Evolutionary conservation across 2,888 invertebrate genomes (phyloP).

Genomic region (Apamea crenata): DNA sequence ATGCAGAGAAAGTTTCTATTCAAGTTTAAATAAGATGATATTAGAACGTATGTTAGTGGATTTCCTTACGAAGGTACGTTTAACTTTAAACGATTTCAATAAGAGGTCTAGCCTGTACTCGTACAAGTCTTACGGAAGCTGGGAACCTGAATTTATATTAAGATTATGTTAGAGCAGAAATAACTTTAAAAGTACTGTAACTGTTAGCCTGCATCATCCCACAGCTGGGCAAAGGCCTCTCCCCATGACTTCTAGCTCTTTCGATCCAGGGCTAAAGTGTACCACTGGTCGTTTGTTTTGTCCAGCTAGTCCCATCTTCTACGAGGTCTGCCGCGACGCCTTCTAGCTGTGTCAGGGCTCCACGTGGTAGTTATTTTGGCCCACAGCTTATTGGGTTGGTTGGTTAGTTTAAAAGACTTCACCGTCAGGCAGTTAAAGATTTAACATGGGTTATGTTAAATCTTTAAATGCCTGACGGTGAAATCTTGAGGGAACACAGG

Average conservation of each 20-base stretch:
- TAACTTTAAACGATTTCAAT: conserved; percentile 59
- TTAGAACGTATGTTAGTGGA: conserved; percentile 16
- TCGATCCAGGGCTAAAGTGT: too few species aligned
- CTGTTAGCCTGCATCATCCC: too few species aligned
- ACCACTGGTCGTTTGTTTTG: too few species aligned
- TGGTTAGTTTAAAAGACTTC: too few species aligned
- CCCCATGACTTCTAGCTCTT: too few species aligned
- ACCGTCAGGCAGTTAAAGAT: too few species aligned
- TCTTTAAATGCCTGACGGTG: not conserved
- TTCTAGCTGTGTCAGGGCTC: too few species aligned
- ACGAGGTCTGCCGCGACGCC: too few species aligned
- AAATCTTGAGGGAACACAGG: not conserved
- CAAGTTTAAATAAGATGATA: conserved; percentile 31
- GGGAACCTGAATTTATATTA: not conserved
- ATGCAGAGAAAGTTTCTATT: conserved; percentile 20
- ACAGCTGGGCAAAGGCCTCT: too few species aligned
- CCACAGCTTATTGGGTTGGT: too few species aligned
- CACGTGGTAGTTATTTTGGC: too few species aligned
- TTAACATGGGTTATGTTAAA: not conserved
- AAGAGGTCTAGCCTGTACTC: conserved; percentile 11
- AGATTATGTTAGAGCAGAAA: conserved; percentile 2
- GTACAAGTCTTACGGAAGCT: conserved; percentile 2
- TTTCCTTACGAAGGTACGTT: conserved; percentile 12
- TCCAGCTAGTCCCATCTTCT: too few species aligned
- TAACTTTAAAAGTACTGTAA: not conserved